Base-by-base conservation (phyloP, 2,797 vertebrate species). In the Cossypha dichroa region DNA sequence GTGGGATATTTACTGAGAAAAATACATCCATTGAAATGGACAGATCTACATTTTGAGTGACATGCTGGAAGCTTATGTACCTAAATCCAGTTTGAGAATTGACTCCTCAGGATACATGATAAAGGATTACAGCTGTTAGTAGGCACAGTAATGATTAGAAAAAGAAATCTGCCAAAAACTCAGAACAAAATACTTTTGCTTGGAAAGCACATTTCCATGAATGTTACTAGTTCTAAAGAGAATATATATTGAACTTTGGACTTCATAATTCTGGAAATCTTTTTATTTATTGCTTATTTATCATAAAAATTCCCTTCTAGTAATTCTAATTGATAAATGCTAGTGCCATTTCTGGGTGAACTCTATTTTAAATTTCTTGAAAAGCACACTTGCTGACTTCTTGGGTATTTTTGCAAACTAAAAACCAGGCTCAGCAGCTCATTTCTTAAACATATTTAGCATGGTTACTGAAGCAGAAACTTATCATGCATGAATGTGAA, bases 401-500 rank as follows among this genome's bases (percentile, higher is more conserved):
- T 54, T 46, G 33, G 51, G 3, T 43, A 89, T 51, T 83, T 94
- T 85, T 89, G 26, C 34, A 72, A 88, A 62, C 38, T 62, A 38
- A 54, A 93, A 83, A 52, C 72, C 33, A 84, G 43, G 26, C 36
- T 58, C 41, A 56, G 33, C 16, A 56, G 20, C 62, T 67, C 29
- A 40, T 67, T 93, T 79, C 48, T 88, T 90, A 62, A 79, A 43
- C 45, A 78, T 93, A 74, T 75, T 95, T 94, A 91, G 67, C 15
- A 25, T 19, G 41, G 58, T 70, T 90, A 94, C 58, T 78, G 89
- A 90, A 95, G 96, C 12, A 85, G 26, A 84, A 87, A 94, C 73
- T 82, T 70, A 91, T 45, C 67, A 64, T 86, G 89, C 82, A 55
- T 41, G 58, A 92, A 94, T 91, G 85, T 89, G 92, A 89, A 75